These are phyloP conservation scores for Mus pahari DNA, from an alignment of 2,113 vertebrate species.

Conservation along the genomic window DNA sequence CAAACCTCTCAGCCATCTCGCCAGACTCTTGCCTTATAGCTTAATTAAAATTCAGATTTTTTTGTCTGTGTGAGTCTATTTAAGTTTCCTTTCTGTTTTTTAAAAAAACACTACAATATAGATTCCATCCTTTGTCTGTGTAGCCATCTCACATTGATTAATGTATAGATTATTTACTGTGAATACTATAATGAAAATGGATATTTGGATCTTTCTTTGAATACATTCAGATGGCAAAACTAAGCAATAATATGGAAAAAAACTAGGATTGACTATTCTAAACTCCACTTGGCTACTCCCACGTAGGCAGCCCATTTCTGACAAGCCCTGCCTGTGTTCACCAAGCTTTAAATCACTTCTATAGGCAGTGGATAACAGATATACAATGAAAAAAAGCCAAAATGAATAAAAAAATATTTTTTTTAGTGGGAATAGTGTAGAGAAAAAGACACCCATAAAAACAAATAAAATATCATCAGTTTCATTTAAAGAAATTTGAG, in stretches of 20 bases:
- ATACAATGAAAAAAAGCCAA: neutral
- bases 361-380: neutral
- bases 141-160: neutral
- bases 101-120: neutral
- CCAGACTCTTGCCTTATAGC: neutral
- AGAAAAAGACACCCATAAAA: neutral
- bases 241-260: neutral
- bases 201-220: neutral
- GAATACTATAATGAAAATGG: neutral
- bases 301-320: neutral
- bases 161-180: neutral
- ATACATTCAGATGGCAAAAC: neutral
- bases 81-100: neutral
- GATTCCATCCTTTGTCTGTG: neutral
- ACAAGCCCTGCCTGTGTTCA: neutral
- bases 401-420: neutral
- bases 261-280: neutral
- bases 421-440: neutral
- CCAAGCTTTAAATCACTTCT: neutral
- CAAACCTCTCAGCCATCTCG: too few species aligned
- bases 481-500: constrained; percentile 17
- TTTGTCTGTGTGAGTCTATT: neutral
- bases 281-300: neutral
- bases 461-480: neutral
- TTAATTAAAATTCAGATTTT: neutral